Conservation (phyloP, 2,888 invertebrate species). For the Protonemura montana region DNA sequence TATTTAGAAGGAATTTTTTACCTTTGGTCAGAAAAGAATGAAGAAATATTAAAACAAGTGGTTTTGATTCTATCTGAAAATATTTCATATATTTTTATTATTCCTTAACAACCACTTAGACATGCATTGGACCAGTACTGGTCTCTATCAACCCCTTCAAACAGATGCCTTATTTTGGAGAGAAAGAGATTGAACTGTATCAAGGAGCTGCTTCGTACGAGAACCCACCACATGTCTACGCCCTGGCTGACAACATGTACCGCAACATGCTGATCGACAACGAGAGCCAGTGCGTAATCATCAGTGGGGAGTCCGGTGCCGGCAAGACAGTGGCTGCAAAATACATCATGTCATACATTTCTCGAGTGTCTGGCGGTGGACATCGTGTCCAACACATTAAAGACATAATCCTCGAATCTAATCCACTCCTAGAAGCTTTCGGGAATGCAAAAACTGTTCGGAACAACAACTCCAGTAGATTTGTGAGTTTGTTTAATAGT, state of each 20-base stretch:
- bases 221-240: slow-evolving; percentile 75
- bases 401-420: slow-evolving; percentile 72
- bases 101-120: slow-evolving; percentile 57
- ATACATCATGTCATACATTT: slow-evolving; percentile 72
- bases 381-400: slow-evolving; percentile 69
- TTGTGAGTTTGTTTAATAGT: slow-evolving; percentile 61
- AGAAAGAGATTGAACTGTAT: slow-evolving; percentile 67
- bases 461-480: slow-evolving; percentile 72
- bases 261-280: slow-evolving; percentile 74
- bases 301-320: slow-evolving; percentile 73
- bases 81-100: slow-evolving; percentile 9
- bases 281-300: slow-evolving; percentile 76
- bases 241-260: slow-evolving; percentile 74
- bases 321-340: slow-evolving; percentile 74
- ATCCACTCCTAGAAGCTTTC: slow-evolving; percentile 73
- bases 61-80: too few relatives aligned
- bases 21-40: too few relatives aligned
- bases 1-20: too few relatives aligned
- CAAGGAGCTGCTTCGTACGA: slow-evolving; percentile 72
- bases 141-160: slow-evolving; percentile 72
- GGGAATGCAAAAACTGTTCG: slow-evolving; percentile 73
- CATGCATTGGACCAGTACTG: slow-evolving; percentile 71
- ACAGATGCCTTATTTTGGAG: slow-evolving; percentile 69
- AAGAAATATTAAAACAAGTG: too few relatives aligned
- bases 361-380: slow-evolving; percentile 71